phyloP scores from a whole-genome alignment of 37 sponge, comb jelly and placozoan genomes.

The Axinella damicornis region DNA sequence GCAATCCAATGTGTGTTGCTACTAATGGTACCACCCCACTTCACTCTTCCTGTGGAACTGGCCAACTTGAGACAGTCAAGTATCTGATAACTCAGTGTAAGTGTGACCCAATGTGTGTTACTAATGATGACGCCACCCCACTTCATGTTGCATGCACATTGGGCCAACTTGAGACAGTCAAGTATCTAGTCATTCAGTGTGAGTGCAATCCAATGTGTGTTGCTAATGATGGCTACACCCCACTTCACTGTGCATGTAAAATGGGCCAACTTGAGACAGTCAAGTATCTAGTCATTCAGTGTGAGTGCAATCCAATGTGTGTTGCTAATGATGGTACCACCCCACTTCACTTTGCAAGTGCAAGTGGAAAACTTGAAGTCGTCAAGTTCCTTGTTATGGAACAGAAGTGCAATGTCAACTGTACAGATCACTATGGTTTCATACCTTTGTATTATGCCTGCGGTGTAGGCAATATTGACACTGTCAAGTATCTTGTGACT shows the following conservation, averaged over 20 bases:
- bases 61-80: conserved; percentile 21
- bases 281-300: conserved; percentile 1
- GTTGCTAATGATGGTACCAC: conserved; percentile 30
- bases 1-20: no score
- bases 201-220: no score
- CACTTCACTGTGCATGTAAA: no score
- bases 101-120: no score
- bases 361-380: background rate
- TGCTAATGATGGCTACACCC: no score
- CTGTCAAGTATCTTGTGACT: no score
- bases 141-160: background rate
- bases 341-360: conserved; percentile 27
- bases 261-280: conserved; percentile 6
- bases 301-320: background rate
- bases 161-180: conserved; percentile 5
- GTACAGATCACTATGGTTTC: no score
- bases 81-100: conserved; percentile 21
- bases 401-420: no score
- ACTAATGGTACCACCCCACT: no score
- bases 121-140: no score
- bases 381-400: background rate
- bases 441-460: no score
- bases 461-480: no score
- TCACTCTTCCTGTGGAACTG: background rate
- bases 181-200: background rate